Percentiles rank a stretch among this genome's conserved stretches.
phyloP scores from a whole-genome alignment of 2,797 vertebrate genomes.

The Periparus ater region DNA sequence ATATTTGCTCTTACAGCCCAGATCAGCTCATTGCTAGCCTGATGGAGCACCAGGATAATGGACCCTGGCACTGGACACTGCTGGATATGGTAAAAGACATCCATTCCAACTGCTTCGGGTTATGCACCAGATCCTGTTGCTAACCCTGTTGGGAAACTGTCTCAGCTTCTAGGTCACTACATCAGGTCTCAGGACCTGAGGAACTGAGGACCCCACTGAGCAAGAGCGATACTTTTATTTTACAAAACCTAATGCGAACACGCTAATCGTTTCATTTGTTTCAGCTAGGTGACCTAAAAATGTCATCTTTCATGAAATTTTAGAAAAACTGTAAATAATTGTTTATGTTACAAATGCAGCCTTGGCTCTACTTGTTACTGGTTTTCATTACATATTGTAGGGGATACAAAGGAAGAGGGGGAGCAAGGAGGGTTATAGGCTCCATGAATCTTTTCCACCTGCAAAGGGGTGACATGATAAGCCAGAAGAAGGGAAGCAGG shows the following conservation, averaged over 20 bases:
- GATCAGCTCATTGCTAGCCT: not conserved
- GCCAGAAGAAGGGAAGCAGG: not conserved
- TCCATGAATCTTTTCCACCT: not conserved
- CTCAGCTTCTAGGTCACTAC: not conserved
- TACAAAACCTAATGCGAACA: not conserved
- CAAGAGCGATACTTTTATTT: not conserved
- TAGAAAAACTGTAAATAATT: slow-evolving; percentile 46
- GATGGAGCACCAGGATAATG: not conserved
- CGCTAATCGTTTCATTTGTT: not conserved
- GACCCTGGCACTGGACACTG: not conserved
- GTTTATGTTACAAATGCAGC: not conserved
- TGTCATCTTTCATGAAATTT: not conserved
- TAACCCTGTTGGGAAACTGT: not conserved
- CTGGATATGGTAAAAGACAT: not conserved
- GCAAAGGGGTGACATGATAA: not conserved
- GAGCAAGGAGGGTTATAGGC: not conserved
- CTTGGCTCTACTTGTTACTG: not conserved
- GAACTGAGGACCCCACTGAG: not conserved
- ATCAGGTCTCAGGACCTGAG: not conserved
- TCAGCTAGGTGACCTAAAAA: slow-evolving; percentile 46
- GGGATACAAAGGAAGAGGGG: not conserved
- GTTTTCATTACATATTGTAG: not conserved
- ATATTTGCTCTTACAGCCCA: not conserved
- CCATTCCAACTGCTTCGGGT: not conserved
- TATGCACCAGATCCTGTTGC: not conserved